phyloP scores from a whole-genome alignment of 2,113 vertebrate species.

The Cygnus atratus region DNA sequence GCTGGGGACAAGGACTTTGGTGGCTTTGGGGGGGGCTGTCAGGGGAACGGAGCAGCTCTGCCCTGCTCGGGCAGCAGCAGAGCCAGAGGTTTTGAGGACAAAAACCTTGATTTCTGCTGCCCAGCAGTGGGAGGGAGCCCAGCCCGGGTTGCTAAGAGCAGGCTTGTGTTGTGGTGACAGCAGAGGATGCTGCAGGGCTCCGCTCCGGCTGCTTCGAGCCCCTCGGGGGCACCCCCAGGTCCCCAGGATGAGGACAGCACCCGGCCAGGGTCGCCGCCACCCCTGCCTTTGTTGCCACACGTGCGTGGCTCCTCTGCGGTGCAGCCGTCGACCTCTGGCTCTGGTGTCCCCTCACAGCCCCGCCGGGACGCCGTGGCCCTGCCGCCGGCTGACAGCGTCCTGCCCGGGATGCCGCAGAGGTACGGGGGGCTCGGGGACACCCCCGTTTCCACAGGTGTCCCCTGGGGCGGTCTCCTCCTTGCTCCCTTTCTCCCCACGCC shows the following conservation, averaged over 20 bases:
- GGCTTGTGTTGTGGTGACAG: neutral
- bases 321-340: accelerated
- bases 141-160: neutral
- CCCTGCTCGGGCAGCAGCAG: accelerated
- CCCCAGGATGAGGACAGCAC: too few species aligned
- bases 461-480: neutral
- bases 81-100: neutral
- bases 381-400: accelerated
- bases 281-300: neutral
- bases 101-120: neutral
- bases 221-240: neutral
- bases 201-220: neutral
- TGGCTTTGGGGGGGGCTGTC: neutral
- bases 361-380: neutral
- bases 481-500: neutral
- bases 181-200: neutral
- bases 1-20: neutral
- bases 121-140: neutral
- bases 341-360: neutral
- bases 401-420: neutral
- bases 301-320: accelerated
- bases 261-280: accelerated
- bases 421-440: accelerated
- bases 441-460: neutral
- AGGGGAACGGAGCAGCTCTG: too few species aligned